Conservation (phyloP, 2,797 vertebrate genomes). For the Lagorchestes hirsutus region DNA sequence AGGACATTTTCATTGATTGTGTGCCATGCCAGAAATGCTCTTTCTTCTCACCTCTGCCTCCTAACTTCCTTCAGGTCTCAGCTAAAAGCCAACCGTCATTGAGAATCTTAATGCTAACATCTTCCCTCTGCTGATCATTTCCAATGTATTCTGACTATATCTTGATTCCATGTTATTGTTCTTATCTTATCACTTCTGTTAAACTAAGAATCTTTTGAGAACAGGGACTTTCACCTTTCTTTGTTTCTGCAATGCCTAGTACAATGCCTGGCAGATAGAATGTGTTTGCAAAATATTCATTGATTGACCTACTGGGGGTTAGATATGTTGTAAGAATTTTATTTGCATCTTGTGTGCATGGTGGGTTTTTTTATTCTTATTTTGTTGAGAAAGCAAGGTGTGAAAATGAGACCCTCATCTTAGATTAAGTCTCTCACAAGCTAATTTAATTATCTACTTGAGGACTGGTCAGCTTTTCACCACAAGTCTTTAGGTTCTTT, state of each 20-base stretch:
- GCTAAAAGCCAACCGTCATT: background rate
- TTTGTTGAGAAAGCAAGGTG: background rate
- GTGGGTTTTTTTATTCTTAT: too few relatives aligned
- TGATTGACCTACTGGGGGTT: background rate
- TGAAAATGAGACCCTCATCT: background rate
- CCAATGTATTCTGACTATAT: background rate
- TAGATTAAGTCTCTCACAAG: background rate
- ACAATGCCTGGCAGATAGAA: background rate
- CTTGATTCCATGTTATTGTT: background rate
- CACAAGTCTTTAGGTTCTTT: background rate
- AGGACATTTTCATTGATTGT: background rate
- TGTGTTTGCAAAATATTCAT: background rate
- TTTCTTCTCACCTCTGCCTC: background rate
- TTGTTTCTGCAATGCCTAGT: background rate
- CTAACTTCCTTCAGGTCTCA: background rate
- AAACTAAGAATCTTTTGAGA: background rate
- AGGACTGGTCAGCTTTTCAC: background rate
- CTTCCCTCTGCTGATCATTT: background rate
- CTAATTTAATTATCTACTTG: background rate
- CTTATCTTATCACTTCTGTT: background rate
- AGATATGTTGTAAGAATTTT: background rate
- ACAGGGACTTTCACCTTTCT: background rate
- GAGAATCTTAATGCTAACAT: background rate
- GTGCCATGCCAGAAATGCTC: background rate
- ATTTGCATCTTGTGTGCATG: background rate